Base-by-base conservation (phyloP, 2,888 invertebrate genomes). In the Cheilosia pagana region DNA sequence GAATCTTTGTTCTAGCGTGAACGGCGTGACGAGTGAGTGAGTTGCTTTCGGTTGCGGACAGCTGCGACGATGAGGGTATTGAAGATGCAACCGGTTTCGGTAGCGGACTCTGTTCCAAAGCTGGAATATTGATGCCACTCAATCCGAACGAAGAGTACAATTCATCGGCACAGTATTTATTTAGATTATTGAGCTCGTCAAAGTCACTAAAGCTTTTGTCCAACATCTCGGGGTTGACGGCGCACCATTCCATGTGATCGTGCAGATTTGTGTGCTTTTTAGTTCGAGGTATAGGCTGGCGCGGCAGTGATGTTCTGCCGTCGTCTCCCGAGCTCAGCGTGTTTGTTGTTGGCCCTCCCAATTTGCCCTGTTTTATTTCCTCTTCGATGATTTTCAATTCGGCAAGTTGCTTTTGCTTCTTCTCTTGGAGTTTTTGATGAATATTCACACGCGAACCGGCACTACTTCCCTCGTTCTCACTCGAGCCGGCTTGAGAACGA, bases 361-460 rank as follows among this genome's bases (percentile, higher is more conserved):
- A 92, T 90, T 97, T 97, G 0, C 96, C 96, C 87, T 96, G 96
- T 88, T 96, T 96, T 68, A 97, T 97, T 91, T 97, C 97, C 89
- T 97, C 97, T 89, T 97, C 96, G 67, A 96, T 95, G 60, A 95
- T 96, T 81, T 96, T 93, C 39, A 97, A 91, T 90, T 97, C 97
- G 0, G 96, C 96, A 31, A 97, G 92, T 89, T 97, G 97, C 87
- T 97, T 96, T 88, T 96, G 96, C 88, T 97, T 97, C 90, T 97
- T 97, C 90, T 97, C 97, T 89, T 96, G 96, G 0, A 97, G 92
- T 90, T 97, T 97, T 88, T 96, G 96, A 86, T 96, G 96, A 82
- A 97, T 97, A 90, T 97, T 96, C 39, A 96, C 95, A 12, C 96
- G 93, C 7, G 96, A 95, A 0, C 95, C 94, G 88, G 95, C 95